phyloP scores from a whole-genome alignment of 2,113 vertebrate genomes.

The Rhinoderma darwinii region DNA sequence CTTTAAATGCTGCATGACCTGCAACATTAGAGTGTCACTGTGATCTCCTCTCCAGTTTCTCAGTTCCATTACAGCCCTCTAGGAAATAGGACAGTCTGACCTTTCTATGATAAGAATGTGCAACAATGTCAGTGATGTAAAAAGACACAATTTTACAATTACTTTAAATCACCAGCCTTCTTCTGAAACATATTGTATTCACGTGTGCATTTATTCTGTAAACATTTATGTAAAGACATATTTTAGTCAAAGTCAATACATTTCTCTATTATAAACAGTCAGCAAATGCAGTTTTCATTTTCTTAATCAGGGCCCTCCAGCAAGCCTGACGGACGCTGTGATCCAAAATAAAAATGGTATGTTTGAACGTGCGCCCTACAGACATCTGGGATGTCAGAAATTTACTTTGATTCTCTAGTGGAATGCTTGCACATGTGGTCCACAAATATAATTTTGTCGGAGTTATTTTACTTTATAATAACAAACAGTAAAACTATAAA shows the following conservation, averaged over 20 bases:
- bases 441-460: background rate
- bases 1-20: no score
- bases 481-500: no score
- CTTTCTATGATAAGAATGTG: background rate
- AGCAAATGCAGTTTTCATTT: background rate
- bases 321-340: background rate
- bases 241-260: background rate
- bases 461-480: background rate
- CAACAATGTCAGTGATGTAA: background rate
- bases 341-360: slow-evolving; percentile 12
- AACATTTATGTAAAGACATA: background rate
- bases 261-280: background rate
- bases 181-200: background rate
- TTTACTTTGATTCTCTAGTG: background rate
- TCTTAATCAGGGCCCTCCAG: background rate
- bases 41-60: background rate
- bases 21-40: background rate
- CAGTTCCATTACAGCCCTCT: background rate
- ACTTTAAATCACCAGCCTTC: background rate
- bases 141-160: background rate
- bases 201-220: background rate
- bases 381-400: background rate
- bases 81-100: no score
- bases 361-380: background rate
- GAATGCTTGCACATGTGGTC: background rate